phyloP scores from a whole-genome alignment of 2,797 vertebrate genomes.

The Otus scops region DNA sequence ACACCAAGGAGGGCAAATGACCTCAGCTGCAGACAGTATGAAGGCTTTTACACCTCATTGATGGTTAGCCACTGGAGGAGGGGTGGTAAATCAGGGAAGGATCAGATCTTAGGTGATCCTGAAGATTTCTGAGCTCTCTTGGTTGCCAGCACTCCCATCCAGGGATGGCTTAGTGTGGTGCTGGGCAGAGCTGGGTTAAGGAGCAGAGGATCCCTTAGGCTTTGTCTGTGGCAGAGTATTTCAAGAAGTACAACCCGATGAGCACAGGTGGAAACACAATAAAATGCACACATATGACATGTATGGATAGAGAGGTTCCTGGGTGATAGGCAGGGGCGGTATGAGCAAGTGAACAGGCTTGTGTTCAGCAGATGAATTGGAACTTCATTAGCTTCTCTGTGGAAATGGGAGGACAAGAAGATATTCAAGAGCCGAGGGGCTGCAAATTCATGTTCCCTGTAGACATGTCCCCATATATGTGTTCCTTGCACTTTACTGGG shows the following conservation, averaged over 20 bases:
- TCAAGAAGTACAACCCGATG: not conserved
- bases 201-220: not conserved
- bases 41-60: not conserved
- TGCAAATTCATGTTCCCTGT: fast-evolving
- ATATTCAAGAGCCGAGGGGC: not conserved
- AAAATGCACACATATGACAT: not conserved
- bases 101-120: not conserved
- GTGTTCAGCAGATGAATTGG: fast-evolving
- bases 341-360: fast-evolving
- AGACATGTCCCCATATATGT: fast-evolving
- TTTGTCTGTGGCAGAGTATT: not conserved
- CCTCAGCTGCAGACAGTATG: fast-evolving
- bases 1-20: not conserved
- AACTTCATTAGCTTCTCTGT: not conserved
- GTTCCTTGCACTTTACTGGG: not conserved
- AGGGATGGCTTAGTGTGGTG: not conserved
- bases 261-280: not conserved
- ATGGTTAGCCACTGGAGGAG: not conserved
- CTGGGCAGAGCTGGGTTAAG: not conserved
- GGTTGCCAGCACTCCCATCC: not conserved
- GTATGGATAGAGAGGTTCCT: fast-evolving
- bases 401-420: not conserved
- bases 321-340: not conserved
- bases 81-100: not conserved
- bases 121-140: not conserved